These are phyloP conservation scores for Drosophila bifasciata DNA, from an alignment of 1,140 invertebrate genomes.

Conservation along the genomic window DNA sequence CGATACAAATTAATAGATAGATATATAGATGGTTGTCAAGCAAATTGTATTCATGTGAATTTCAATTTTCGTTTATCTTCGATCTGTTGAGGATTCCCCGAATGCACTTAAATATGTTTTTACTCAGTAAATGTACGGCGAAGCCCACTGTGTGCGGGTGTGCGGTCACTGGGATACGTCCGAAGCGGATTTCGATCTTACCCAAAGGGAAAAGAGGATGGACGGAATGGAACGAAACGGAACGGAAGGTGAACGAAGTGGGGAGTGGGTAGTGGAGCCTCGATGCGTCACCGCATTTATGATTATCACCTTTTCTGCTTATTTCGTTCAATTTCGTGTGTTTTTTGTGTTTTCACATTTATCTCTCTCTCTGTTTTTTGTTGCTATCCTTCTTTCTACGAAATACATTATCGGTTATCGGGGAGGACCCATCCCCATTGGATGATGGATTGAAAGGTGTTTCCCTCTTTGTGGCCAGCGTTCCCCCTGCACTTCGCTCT, in stretches of 20 bases:
- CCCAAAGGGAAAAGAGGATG: no score
- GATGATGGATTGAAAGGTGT: no score
- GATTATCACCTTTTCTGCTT: conserved; percentile 8
- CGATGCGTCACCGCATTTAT: conserved; percentile 37
- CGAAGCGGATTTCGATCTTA: conserved; percentile 7
- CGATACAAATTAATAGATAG: conserved; percentile 2
- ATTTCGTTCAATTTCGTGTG: neutral
- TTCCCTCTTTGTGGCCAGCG: no score
- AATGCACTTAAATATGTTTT: neutral
- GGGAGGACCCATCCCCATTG: no score
- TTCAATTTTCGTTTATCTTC: conserved; percentile 8
- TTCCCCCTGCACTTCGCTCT: no score
- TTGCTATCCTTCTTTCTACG: no score
- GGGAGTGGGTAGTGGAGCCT: no score
- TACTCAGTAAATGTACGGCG: neutral
- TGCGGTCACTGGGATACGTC: conserved; percentile 36
- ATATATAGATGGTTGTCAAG: conserved; percentile 5
- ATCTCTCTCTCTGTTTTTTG: no score
- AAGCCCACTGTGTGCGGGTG: conserved; percentile 10
- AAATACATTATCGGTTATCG: no score
- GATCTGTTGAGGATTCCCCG: conserved; percentile 6
- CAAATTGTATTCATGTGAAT: conserved; percentile 21
- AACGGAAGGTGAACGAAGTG: conserved; percentile 22
- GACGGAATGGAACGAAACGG: conserved; percentile 17
- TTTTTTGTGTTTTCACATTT: conserved; percentile 27